Evolutionary conservation across 2,797 vertebrate genomes (phyloP).

Genomic region (Catharus ustulatus): DNA sequence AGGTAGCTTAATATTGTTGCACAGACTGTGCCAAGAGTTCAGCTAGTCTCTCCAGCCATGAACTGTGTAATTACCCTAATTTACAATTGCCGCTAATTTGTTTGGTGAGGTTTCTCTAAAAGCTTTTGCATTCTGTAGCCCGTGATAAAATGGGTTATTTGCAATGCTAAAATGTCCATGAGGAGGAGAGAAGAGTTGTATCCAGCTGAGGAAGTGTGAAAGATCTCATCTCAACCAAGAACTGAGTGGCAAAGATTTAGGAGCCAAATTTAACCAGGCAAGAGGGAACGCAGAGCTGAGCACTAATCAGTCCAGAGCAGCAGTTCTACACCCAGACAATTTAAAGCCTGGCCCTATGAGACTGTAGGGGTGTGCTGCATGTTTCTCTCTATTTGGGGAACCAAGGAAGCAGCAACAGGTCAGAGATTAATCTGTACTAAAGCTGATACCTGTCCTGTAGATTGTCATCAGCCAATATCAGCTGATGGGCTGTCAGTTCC

Average conservation of each 20-base stretch:
- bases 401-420: neutral
- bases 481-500: neutral
- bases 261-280: neutral
- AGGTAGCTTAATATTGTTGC: neutral
- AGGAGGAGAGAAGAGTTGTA: neutral
- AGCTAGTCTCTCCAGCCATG: neutral
- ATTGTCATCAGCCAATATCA: neutral
- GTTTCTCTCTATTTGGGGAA: neutral
- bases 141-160: neutral
- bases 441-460: neutral
- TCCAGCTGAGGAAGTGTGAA: neutral
- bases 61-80: neutral
- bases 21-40: neutral
- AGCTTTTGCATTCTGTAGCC: neutral
- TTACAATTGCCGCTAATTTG: neutral
- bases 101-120: neutral
- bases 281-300: neutral
- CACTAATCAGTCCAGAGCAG: neutral
- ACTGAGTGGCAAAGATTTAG: neutral
- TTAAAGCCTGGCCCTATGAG: neutral
- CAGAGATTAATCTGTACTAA: neutral
- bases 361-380: neutral
- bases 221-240: neutral
- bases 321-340: neutral
- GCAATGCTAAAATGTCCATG: neutral